These are phyloP conservation scores for Oceanites oceanicus DNA, from an alignment of 2,113 vertebrate species.

Conservation along the genomic window DNA sequence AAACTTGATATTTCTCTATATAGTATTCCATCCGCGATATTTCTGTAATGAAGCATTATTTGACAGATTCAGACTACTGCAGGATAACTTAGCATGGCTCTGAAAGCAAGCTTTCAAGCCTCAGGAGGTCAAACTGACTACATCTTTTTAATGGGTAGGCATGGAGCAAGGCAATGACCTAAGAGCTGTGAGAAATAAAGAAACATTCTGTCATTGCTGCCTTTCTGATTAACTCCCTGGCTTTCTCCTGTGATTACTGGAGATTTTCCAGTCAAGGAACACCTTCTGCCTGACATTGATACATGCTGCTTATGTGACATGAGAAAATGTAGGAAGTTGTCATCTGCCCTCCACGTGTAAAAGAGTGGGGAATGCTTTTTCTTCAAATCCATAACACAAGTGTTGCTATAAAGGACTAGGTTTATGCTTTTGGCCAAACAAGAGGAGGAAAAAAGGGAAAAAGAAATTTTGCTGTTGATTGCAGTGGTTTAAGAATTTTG, in stretches of 20 bases:
- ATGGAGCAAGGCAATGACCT: conserved; percentile 43
- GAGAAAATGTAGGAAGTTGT: conserved; percentile 31
- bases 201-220: conserved; percentile 26
- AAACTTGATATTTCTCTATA: neutral
- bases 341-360: neutral
- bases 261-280: conserved; percentile 48
- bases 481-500: neutral
- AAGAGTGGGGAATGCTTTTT: neutral
- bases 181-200: conserved; percentile 35
- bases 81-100: neutral
- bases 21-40: neutral
- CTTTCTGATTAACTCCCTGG: conserved; percentile 43
- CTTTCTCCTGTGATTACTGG: conserved; percentile 49
- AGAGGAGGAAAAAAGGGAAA: neutral
- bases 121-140: conserved; percentile 31
- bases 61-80: neutral
- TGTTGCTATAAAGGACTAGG: neutral
- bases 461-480: neutral
- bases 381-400: neutral
- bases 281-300: conserved; percentile 30
- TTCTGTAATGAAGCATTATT: conserved; percentile 18
- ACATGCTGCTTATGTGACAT: conserved; percentile 11
- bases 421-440: neutral
- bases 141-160: conserved; percentile 24
- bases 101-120: conserved; percentile 33